phyloP scores from a whole-genome alignment of 2,113 vertebrate species.

The Alexandromys fortis region DNA sequence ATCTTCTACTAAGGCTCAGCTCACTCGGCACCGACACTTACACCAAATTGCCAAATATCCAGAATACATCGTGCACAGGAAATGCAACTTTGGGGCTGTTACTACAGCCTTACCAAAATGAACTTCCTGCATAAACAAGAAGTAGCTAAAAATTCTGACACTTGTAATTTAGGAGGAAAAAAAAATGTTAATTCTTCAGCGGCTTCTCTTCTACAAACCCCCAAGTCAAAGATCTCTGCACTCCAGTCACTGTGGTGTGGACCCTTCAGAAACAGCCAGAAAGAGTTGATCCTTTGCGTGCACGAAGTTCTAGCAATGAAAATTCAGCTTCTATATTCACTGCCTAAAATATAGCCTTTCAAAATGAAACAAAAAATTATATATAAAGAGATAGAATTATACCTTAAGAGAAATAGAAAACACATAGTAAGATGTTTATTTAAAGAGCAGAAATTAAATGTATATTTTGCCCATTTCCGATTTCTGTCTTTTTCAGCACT shows the following conservation, averaged over 20 bases:
- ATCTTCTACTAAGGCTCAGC: background rate
- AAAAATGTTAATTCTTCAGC: slow-evolving; percentile 14
- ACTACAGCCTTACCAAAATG: slow-evolving; percentile 21
- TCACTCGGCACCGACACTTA: background rate
- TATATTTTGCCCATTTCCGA: slow-evolving; percentile 14
- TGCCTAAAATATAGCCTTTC: slow-evolving; percentile 49
- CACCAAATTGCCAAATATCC: slow-evolving; percentile 18
- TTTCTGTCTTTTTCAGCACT: background rate
- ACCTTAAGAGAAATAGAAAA: slow-evolving; percentile 48
- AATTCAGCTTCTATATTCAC: slow-evolving; percentile 14
- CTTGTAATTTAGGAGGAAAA: background rate
- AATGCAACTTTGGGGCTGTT: background rate
- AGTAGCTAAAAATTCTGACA: background rate
- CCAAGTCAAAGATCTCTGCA: background rate
- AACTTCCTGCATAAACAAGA: slow-evolving; percentile 19
- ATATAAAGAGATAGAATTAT: background rate
- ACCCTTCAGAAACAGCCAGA: slow-evolving; percentile 37
- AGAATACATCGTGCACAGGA: background rate
- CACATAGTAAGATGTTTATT: slow-evolving; percentile 13
- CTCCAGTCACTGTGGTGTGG: background rate
- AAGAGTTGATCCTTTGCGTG: background rate
- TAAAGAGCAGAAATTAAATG: slow-evolving; percentile 14
- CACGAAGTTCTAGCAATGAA: slow-evolving; percentile 26
- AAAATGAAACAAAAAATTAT: slow-evolving; percentile 41
- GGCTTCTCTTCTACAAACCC: background rate